Percentiles rank a stretch among this genome's conserved stretches.
Evolutionary conservation across 2,888 invertebrate genomes (phyloP).

Genomic region (Busseola fusca): DNA sequence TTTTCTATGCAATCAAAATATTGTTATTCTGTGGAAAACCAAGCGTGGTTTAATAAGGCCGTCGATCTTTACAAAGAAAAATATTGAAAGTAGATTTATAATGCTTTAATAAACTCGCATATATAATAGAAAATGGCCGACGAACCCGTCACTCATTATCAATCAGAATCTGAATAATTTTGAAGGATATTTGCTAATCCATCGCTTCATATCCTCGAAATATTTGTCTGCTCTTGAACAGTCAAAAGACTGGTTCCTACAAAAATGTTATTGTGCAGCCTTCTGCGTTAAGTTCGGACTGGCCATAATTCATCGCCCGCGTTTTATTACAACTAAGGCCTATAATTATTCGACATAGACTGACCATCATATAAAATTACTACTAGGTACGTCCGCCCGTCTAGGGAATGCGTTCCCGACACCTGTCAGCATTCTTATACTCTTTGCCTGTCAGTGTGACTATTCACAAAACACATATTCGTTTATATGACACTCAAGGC

Average conservation of each 20-base stretch:
- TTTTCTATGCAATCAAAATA: constrained; percentile 18
- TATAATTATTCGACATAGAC: neutral
- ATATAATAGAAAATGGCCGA: neutral
- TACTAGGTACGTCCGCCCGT: neutral
- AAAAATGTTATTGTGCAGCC: neutral
- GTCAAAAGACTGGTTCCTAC: neutral
- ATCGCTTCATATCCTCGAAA: neutral
- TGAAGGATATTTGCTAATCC: neutral
- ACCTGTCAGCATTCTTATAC: no score
- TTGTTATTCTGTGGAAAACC: constrained; percentile 12
- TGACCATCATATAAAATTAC: neutral
- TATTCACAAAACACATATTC: neutral
- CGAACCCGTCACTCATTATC: neutral
- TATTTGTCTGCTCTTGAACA: neutral
- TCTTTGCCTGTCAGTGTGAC: no score
- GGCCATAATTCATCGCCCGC: neutral
- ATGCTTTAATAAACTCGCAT: neutral
- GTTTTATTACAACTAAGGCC: neutral
- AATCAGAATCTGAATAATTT: neutral
- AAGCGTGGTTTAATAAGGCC: constrained; percentile 17
- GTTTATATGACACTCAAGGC: neutral
- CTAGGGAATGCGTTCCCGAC: no score
- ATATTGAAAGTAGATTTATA: neutral
- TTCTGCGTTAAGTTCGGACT: neutral
- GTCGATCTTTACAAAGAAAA: neutral